Percentiles rank a stretch among this genome's conserved stretches.
Evolutionary conservation across 1,140 invertebrate species (phyloP).

Genomic region (Cryptotermes secundus): DNA sequence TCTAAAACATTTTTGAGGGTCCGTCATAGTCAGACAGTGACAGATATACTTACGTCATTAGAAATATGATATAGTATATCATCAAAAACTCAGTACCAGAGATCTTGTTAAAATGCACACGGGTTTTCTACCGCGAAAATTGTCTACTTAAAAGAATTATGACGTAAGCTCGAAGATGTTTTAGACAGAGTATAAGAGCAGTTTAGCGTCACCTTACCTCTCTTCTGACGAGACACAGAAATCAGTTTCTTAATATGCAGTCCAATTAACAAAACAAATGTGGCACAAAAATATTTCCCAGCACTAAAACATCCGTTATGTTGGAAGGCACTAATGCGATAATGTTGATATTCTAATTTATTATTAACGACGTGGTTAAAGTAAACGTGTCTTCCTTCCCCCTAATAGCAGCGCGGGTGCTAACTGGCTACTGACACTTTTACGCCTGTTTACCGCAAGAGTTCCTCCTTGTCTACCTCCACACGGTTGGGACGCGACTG

Average conservation of each 20-base stretch:
- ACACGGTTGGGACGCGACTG: background rate
- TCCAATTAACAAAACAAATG: background rate
- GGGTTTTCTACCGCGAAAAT: too few species aligned
- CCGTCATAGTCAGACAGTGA: too few species aligned
- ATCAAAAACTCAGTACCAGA: too few species aligned
- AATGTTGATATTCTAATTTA: conserved; percentile 7
- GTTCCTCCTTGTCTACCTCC: background rate
- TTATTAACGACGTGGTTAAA: background rate
- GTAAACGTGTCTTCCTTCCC: background rate
- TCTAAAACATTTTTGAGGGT: too few species aligned
- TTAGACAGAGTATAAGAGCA: too few species aligned
- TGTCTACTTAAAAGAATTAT: too few species aligned
- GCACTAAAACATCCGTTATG: background rate
- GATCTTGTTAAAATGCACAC: too few species aligned
- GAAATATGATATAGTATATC: too few species aligned
- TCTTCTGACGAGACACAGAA: background rate
- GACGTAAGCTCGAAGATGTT: too few species aligned
- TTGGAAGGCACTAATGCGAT: background rate
- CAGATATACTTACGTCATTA: too few species aligned
- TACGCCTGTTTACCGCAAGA: background rate
- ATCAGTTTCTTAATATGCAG: background rate
- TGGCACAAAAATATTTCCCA: background rate
- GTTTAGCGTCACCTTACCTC: background rate
- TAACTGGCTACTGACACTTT: conserved; percentile 4
- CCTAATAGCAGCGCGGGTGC: background rate